Evolutionary conservation across 2,113 vertebrate genomes (phyloP).

Genomic region (Tympanuchus pallidicinctus): DNA sequence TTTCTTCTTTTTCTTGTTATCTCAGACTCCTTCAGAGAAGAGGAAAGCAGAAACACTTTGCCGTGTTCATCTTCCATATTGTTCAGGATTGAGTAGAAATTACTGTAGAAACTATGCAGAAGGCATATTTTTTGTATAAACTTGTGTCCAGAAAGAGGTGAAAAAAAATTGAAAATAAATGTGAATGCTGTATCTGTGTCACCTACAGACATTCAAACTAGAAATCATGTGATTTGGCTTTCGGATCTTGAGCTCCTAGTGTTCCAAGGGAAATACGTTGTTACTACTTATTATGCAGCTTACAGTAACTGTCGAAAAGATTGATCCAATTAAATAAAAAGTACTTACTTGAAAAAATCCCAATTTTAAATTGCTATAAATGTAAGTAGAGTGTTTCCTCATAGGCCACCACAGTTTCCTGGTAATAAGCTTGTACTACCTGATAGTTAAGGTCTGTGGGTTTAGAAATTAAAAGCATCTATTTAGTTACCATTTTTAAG

Average conservation of each 20-base stretch:
- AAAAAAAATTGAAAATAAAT: neutral
- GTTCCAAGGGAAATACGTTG: neutral
- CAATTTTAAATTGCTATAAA: neutral
- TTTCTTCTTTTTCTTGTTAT: neutral
- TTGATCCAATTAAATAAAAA: neutral
- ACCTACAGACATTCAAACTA: neutral
- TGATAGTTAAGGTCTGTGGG: neutral
- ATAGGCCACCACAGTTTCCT: neutral
- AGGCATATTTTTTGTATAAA: neutral
- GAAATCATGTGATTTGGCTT: neutral
- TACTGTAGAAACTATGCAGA: neutral
- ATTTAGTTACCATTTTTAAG: neutral
- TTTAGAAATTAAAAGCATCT: neutral
- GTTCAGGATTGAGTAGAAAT: neutral
- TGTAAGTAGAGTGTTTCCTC: neutral
- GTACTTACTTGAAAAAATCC: neutral
- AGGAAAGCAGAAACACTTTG: neutral
- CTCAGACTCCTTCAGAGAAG: neutral
- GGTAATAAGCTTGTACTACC: accelerated
- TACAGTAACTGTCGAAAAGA: neutral
- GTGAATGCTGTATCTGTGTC: neutral
- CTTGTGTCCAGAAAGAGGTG: neutral
- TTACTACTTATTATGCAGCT: neutral
- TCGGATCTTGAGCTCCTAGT: neutral
- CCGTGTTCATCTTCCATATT: neutral